Evolutionary conservation across 2,888 invertebrate species (phyloP).

Genomic region (Balanococcus diminutus): DNA sequence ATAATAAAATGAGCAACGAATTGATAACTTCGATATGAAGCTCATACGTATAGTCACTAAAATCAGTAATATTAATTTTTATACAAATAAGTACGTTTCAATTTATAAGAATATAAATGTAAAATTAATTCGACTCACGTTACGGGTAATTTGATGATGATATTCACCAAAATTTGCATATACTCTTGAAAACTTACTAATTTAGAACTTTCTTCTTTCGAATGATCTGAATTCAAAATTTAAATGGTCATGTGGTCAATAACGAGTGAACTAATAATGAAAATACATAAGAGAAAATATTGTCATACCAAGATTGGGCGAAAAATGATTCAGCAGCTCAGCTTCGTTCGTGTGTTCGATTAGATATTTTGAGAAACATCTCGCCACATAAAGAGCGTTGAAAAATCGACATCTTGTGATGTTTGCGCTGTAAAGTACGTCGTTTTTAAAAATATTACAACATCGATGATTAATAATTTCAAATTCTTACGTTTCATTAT

Average conservation of each 20-base stretch:
- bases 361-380: constrained; percentile 84
- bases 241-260: neutral
- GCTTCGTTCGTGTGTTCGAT: constrained; percentile 90
- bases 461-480: neutral
- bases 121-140: constrained; percentile 69
- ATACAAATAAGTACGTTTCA: neutral
- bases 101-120: too few species aligned
- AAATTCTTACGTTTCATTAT: neutral
- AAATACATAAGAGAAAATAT: neutral
- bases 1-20: constrained; percentile 82
- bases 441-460: neutral
- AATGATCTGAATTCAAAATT: constrained; percentile 37
- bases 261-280: neutral
- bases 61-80: neutral
- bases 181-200: constrained; percentile 56
- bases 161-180: constrained; percentile 71
- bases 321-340: constrained; percentile 82
- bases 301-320: constrained; percentile 61
- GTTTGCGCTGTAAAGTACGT: constrained; percentile 65
- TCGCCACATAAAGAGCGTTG: constrained; percentile 89
- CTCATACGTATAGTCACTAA: constrained; percentile 80
- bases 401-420: constrained; percentile 91
- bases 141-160: constrained; percentile 82
- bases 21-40: constrained; percentile 88
- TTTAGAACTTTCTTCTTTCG: constrained; percentile 44